phyloP scores from a whole-genome alignment of 2,797 vertebrate genomes.

The Anguilla obscura region DNA sequence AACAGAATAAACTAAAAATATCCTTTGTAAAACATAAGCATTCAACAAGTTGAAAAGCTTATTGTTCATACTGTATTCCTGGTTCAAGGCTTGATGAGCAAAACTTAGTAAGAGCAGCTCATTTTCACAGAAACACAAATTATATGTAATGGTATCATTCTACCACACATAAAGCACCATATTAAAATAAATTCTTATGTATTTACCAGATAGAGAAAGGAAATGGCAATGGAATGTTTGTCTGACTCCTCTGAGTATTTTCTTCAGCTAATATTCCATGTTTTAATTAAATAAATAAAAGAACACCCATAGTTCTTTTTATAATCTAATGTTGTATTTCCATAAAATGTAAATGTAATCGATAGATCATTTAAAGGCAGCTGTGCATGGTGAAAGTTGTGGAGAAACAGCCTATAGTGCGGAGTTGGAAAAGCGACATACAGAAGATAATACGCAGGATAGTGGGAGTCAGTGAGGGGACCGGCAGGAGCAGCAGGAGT shows the following conservation, averaged over 20 bases:
- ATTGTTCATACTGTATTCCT: conserved; percentile 6
- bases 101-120: background rate
- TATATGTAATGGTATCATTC: conserved; percentile 6
- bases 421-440: background rate
- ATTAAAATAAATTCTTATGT: conserved; percentile 1
- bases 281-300: conserved; percentile 36
- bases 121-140: background rate
- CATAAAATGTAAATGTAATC: background rate
- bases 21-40: background rate
- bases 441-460: background rate
- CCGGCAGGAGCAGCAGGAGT: conserved; percentile 63
- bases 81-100: conserved; percentile 8
- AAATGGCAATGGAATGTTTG: background rate
- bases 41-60: conserved; percentile 10
- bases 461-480: background rate
- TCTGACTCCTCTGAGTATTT: background rate
- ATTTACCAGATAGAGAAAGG: background rate
- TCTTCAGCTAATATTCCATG: conserved; percentile 10
- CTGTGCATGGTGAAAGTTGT: background rate
- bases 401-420: background rate
- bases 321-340: background rate
- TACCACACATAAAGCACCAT: conserved; percentile 15
- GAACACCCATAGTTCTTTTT: conserved; percentile 20
- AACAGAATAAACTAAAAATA: background rate
- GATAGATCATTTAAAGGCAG: background rate